Base-by-base conservation (phyloP, 2,113 vertebrate species). In the Mesocricetus auratus region DNA sequence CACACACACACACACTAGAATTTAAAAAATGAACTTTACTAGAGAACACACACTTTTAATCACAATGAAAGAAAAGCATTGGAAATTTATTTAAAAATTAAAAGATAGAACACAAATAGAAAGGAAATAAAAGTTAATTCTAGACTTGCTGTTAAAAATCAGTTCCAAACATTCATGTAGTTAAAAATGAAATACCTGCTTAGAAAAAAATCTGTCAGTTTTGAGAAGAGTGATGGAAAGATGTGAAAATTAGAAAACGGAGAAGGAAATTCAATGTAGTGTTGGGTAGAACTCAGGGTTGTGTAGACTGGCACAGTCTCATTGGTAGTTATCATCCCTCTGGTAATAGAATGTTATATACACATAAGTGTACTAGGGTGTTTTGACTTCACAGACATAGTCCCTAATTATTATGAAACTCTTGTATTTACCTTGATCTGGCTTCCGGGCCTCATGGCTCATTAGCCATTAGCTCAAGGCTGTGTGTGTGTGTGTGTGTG, bases 151-250 rank as follows among this genome's bases (percentile, higher is more conserved):
- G 5, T 26, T 88, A 88, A 75, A n/a, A 45, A 60, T 71, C 39
- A 53, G 24, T 83, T 77, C 45, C 2, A 39, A 11, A 3, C 82
- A 79, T 88, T 60, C 36, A 83, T 64, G 36, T 81, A 31, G 45
- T 86, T 7, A 64, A 74, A 91, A 92, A 10, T 36, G 39, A 89
- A 87, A 53, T 56, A 53, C 6, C 26, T 85, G 26, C 16, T 62
- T 79, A 81, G 11, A 93, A 45, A 94, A 94, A 95, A 87, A 85
- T 5, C 17, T 58, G 31, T 73, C 21, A 75, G 90, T 81, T 82
- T 42, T 91, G 50, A 81, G 94, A 86, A 71, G 17, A 68, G 33
- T 56, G n/a, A 4, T n/a, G 39, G 16, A 91, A 86, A 47, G 47
- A 6, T 50, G 36, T 24, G 47, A 62, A 50, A 64, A 47, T 92